Base-by-base conservation (phyloP, 2,888 invertebrate species). In the Eurois occulta region DNA sequence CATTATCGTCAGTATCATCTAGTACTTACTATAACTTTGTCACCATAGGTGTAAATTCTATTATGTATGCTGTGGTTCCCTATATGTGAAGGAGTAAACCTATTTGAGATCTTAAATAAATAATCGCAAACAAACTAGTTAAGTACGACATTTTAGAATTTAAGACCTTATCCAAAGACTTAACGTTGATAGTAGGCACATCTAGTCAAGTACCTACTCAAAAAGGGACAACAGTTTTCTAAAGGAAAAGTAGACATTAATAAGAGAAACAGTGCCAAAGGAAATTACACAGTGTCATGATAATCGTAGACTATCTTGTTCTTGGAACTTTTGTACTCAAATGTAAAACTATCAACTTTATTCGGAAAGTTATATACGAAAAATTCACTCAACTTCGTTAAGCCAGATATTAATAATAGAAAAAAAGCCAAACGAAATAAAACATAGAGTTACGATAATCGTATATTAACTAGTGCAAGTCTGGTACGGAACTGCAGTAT, bases 401-500 rank as follows among this genome's bases (percentile, higher is more conserved):
- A 78, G 60, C 5, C 7, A 43, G 6, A 48, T 35, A 79, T 55
- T 41, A 65, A 48, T 58, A 38, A 38, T 28, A 73, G 41, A 80
- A 66, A 74, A 35, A 35, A 43, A 38, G 21, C 28, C 24, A 46
- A 32, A 65, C 43, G 21, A 65, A 38, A 80, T 68, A 79, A 69
- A 75, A 79, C 62, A 48, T 69, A 75, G 72, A 72, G 72, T 77
- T 86, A 74, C 69, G 69, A 70, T 85, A 84, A 85, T 77, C 77
- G 67, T 58, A 72, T 52, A 71, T 77, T 41, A 78, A 86, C 64
- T 62, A 58, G 78, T 69, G 68, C 83, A 52, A 55, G 75, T 77
- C 77, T 62, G 48, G 85, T 80, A 72, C 87, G 88, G 87, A 88
- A 87, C 84, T 69, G 82, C 11, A 78, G 90, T 90, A 93, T 93